Evolutionary conservation across 2,888 invertebrate species (phyloP).

Genomic region (Aphidoletes aphidimyza): DNA sequence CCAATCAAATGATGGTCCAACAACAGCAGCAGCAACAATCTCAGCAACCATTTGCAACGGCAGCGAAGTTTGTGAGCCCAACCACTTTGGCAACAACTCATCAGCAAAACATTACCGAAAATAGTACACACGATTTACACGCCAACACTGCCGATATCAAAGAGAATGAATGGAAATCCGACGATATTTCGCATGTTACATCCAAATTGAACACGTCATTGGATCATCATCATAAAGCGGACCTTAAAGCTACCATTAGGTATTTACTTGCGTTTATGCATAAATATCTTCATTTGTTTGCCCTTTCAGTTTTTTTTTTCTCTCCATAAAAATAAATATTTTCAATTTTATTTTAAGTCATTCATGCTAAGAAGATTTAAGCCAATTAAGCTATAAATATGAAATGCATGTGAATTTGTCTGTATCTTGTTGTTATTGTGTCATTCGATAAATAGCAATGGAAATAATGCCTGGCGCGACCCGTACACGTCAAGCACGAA

Average conservation of each 20-base stretch:
- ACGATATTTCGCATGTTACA: conserved; percentile 33
- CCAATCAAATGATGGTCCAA: conserved; percentile 63
- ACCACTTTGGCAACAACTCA: conserved; percentile 54
- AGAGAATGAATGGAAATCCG: conserved; percentile 54
- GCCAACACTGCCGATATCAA: conserved; percentile 5
- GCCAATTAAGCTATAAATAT: no score
- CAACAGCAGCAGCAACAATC: conserved; percentile 66
- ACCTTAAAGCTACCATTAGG: background rate
- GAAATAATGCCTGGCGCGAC: conserved; percentile 52
- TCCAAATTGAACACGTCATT: conserved; percentile 40
- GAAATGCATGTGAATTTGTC: no score
- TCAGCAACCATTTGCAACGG: conserved; percentile 66
- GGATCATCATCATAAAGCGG: conserved; percentile 8
- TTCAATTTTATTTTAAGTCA: no score
- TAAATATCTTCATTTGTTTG: conserved; percentile 59
- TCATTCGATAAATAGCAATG: conserved; percentile 28
- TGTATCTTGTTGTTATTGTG: background rate
- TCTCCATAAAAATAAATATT: no score
- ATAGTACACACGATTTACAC: conserved; percentile 17
- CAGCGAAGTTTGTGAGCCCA: conserved; percentile 60
- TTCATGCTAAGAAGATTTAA: no score
- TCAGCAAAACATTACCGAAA: conserved; percentile 47
- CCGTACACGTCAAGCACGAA: background rate
- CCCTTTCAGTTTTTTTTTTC: no score
- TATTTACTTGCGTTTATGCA: background rate